Evolutionary conservation across 2,797 vertebrate genomes (phyloP), one percentile per base, ranked within the genome.

Genomic region (Phalloptychus januarius): DNA sequence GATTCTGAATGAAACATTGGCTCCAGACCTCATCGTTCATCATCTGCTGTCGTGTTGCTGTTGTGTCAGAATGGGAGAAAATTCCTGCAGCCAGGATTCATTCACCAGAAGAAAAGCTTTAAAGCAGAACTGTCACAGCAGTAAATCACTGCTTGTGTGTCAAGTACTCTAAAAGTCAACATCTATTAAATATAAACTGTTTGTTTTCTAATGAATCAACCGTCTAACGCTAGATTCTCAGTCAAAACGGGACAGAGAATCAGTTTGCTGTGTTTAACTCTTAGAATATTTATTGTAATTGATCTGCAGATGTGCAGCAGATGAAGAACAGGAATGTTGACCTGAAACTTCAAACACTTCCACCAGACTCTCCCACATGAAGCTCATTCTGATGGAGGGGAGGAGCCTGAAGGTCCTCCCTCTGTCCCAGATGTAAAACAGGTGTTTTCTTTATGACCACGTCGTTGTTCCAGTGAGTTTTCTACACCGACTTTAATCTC

Each of bases 301-400:
- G 3, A 61, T 20, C 50, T 54, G 54, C 93, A 93, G 79, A 85
- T 94, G 93, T 85, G 69, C 48, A 28, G 46, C 94, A 95, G 90
- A 94, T 92, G 92, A 83, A 71, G 33, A 72, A 0, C 79, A 86
- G 93, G 91, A 93, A 93, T 92, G 91, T 88, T 48, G 65, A 12
- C 71, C 10, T 71, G 71, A 56, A 74, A 89, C 90, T 85, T 92
- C 84, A 90, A 87, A 92, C 78, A 15, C 10, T 18, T 73, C 72
- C 1, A 58, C 15, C 78, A 23, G 58, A 72, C 52, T 4, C 46
- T 83, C 71, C 71, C 67, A 48, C 65, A 58, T 75, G 83, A 70
- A n/a, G 74, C 67, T 63, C 3, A 0, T 16, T 73, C 3, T 76
- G 48, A 71, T 15, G 81, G 83, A 82, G 36, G 23, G 23, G 84